Percentiles rank a stretch among this genome's conserved stretches.
Conservation (phyloP, 2,797 vertebrate species). For the Australoheros facetus region DNA sequence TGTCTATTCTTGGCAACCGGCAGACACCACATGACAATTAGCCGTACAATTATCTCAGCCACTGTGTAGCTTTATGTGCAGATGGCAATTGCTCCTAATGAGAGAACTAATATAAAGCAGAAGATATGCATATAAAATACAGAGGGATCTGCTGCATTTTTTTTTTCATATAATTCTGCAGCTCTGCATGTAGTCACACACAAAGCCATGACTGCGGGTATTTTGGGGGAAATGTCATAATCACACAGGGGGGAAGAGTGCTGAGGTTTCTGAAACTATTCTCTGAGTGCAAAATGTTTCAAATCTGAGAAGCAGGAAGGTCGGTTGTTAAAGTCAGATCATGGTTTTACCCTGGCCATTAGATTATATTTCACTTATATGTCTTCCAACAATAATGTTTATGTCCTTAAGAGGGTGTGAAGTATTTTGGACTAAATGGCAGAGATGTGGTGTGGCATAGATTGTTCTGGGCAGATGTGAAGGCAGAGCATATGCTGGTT, state of each 20-base stretch:
- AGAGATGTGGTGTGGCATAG: slow-evolving; percentile 40
- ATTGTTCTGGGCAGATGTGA: slow-evolving; percentile 64
- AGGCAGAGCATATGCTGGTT: slow-evolving; percentile 59
- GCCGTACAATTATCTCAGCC: slow-evolving; percentile 67
- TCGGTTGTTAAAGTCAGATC: slow-evolving; percentile 63
- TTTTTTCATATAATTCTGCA: not conserved
- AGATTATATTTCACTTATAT: slow-evolving; percentile 63
- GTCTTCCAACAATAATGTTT: slow-evolving; percentile 75
- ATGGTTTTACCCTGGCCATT: slow-evolving; percentile 64
- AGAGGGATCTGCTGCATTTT: slow-evolving; percentile 32
- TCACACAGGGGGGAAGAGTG: slow-evolving; percentile 44
- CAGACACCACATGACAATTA: slow-evolving; percentile 76
- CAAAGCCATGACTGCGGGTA: slow-evolving; percentile 15
- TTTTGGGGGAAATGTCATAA: slow-evolving; percentile 52
- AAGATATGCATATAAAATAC: slow-evolving; percentile 33
- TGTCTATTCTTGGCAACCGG: slow-evolving; percentile 65
- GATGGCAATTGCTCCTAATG: slow-evolving; percentile 68
- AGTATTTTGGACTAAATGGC: slow-evolving; percentile 60
- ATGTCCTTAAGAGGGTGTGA: slow-evolving; percentile 71
- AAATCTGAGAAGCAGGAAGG: slow-evolving; percentile 35
- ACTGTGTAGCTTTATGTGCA: slow-evolving; percentile 62
- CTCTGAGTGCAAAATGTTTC: slow-evolving; percentile 43
- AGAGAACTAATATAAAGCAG: slow-evolving; percentile 61
- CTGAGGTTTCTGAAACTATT: slow-evolving; percentile 53
- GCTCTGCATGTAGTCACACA: not conserved